These are phyloP conservation scores for Cynopterus brachyotis DNA, from an alignment of 2,113 vertebrate genomes.

Conservation along the genomic window DNA sequence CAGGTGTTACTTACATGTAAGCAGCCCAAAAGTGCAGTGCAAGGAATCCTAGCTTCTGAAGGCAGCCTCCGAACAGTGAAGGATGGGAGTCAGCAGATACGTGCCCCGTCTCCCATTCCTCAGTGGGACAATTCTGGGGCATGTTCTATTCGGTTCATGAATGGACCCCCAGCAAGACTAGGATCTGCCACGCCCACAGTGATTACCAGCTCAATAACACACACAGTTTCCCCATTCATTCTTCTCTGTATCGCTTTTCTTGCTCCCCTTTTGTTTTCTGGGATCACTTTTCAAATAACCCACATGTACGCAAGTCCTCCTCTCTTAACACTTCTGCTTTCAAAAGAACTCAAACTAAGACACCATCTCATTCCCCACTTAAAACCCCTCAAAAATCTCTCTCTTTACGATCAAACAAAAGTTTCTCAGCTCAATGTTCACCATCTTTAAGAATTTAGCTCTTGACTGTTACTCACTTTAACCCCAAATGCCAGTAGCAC, in stretches of 20 bases:
- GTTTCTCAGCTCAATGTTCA: background rate
- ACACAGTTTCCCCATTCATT: background rate
- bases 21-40: background rate
- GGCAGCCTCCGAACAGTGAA: background rate
- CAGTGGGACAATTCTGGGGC: background rate
- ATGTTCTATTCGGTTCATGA: background rate
- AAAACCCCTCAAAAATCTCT: background rate
- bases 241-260: background rate
- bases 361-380: background rate
- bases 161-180: background rate
- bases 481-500: background rate
- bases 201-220: background rate
- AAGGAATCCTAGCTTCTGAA: background rate
- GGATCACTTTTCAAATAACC: background rate
- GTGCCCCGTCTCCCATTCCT: background rate
- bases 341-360: background rate
- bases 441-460: background rate
- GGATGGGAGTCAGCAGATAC: background rate
- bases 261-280: background rate
- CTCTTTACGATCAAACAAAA: background rate
- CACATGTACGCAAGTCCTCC: background rate
- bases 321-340: background rate
- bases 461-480: background rate
- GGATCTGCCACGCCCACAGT: background rate
- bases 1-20: background rate